Percentiles rank a stretch among this genome's conserved stretches.
Conservation (phyloP, 2,113 vertebrate species). For the Ceyx margarethae region DNA sequence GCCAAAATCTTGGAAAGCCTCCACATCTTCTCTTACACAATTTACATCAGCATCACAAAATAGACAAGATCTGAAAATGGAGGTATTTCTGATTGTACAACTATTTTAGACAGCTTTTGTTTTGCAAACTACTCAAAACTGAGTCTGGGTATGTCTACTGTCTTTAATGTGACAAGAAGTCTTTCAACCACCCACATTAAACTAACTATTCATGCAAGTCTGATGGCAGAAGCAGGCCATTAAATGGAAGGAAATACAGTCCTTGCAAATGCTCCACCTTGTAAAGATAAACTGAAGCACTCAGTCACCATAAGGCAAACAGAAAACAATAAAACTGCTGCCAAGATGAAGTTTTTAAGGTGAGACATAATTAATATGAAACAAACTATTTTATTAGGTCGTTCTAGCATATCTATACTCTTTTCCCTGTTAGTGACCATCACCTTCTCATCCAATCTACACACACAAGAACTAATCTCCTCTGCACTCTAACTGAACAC, state of each 20-base stretch:
- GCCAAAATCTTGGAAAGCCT: background rate
- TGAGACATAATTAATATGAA: background rate
- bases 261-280: background rate
- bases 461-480: background rate
- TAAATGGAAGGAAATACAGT: background rate
- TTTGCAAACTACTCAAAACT: background rate
- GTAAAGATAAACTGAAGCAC: background rate
- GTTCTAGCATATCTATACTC: background rate
- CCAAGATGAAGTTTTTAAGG: background rate
- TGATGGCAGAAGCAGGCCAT: background rate
- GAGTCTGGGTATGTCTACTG: background rate
- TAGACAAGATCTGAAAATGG: background rate
- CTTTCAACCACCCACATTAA: background rate
- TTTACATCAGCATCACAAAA: background rate
- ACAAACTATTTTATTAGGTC: background rate
- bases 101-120: background rate
- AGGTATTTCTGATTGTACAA: background rate
- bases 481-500: background rate
- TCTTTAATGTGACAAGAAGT: background rate
- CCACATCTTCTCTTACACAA: background rate
- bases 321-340: background rate
- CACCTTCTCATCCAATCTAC: background rate
- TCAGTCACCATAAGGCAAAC: background rate
- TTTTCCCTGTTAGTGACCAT: background rate
- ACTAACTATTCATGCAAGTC: background rate